Evolutionary conservation across 2,113 vertebrate genomes (phyloP).

Genomic region (Gymnorhina tibicen): DNA sequence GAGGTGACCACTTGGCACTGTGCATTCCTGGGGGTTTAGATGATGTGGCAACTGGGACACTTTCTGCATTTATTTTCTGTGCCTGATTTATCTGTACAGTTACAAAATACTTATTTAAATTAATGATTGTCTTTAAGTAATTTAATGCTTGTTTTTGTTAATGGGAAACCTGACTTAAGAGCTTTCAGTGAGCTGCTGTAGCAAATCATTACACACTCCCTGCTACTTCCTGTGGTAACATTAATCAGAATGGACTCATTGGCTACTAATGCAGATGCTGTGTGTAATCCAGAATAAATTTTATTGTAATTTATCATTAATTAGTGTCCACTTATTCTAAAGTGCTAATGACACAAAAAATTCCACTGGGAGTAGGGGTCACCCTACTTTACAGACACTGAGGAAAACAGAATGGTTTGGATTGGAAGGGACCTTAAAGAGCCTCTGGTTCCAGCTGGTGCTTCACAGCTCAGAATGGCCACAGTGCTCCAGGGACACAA

Average conservation of each 20-base stretch:
- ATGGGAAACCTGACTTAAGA: conserved; percentile 43
- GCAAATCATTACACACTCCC: conserved; percentile 47
- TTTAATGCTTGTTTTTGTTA: conserved; percentile 47
- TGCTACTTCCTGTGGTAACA: conserved; percentile 7
- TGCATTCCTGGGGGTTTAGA: neutral
- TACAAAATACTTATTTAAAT: conserved; percentile 45
- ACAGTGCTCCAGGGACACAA: neutral
- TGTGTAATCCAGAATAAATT: conserved; percentile 41
- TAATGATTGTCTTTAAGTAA: conserved; percentile 36
- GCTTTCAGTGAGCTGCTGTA: conserved; percentile 36
- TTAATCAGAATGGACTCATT: conserved; percentile 42
- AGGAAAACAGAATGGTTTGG: neutral
- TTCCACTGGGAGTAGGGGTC: neutral
- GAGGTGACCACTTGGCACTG: neutral
- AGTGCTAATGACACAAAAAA: conserved; percentile 5
- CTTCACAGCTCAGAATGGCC: neutral
- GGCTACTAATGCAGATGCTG: conserved; percentile 36
- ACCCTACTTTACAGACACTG: neutral
- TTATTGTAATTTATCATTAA: conserved; percentile 51
- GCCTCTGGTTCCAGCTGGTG: neutral
- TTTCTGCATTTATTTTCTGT: neutral
- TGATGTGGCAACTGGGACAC: neutral
- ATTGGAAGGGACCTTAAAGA: neutral
- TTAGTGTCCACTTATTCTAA: conserved; percentile 43
- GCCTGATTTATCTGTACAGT: neutral